Evolutionary conservation across 2,888 invertebrate species (phyloP), one percentile per base, ranked within the genome.

Genomic region (Caenorhabditis doughertyi): DNA sequence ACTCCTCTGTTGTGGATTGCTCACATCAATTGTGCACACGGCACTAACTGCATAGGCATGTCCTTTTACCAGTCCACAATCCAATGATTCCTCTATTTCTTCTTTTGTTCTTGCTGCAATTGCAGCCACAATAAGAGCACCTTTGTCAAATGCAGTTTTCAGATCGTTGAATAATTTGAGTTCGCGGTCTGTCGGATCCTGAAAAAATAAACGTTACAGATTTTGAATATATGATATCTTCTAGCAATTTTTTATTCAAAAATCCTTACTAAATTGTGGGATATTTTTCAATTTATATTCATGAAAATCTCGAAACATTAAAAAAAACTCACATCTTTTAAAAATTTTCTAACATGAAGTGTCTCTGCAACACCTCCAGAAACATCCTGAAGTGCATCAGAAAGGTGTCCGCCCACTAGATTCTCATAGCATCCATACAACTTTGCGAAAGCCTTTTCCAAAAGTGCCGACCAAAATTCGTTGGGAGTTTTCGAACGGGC

Each of bases 381-480:
- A 87, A 94, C 89, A 55, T 89, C 85, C 56, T 94, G 94, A 68
- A 94, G 92, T 3, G 94, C 94, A 91, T 94, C 94, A 21, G 93
- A 93, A 62, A 94, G 90, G 85, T 94, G 94, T 7, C 94, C 94
- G 3, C 94, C 94, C 84, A 94, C 94, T 85, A 94, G 92, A 4
- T 94, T 93, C 88, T 94, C 94, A 89, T 94, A 94, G 72, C 93
- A 94, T 0, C 94, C 94, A 90, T 93, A 93, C 67, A 94, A 87
- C 94, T 94, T 94, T 11, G 94, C 94, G 92, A 94, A 94, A 0
- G 94, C 94, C 88, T 94, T 94, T 90, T 94, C 94, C 35, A 94
- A 91, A n/a, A 94, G 92, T 1, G 94, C 94, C 85, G 93, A 93
- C 94, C 94, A 94, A 91, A 94, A 94, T 89, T 94, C 94, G 89